Conservation (phyloP, 35 echinoderm and acorn worm genomes). For the Anneissia japonica region DNA sequence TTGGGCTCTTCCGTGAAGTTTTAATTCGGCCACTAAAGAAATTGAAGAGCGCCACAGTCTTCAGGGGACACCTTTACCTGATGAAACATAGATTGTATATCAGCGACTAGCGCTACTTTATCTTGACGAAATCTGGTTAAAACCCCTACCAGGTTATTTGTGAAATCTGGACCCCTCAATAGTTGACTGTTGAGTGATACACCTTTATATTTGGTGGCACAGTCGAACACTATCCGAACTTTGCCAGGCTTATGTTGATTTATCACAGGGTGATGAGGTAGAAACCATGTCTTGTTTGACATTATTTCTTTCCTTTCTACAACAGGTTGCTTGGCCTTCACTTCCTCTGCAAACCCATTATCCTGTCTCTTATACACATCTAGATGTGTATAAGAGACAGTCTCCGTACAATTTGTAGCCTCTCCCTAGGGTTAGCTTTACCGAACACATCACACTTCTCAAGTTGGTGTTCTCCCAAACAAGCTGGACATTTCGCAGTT, state of each 20-base stretch:
- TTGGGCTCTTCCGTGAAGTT: not conserved
- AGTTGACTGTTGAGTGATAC: slow-evolving; percentile 35
- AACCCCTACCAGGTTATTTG: slow-evolving; percentile 34
- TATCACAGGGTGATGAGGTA: slow-evolving; percentile 55
- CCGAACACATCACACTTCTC: slow-evolving; percentile 27
- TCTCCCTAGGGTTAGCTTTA: not conserved
- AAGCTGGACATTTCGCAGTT: slow-evolving; percentile 16
- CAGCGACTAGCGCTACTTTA: slow-evolving; percentile 19
- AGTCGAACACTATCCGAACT: slow-evolving; percentile 48
- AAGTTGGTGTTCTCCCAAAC: not conserved
- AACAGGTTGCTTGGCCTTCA: not conserved
- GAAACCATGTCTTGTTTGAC: slow-evolving; percentile 52
- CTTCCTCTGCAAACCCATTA: slow-evolving; percentile 19
- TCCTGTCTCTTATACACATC: no score
- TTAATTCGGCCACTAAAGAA: slow-evolving; percentile 19
- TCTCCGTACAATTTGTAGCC: no score
- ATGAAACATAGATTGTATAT: slow-evolving; percentile 23
- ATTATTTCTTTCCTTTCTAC: slow-evolving; percentile 29
- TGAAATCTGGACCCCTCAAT: slow-evolving; percentile 12
- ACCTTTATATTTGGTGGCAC: slow-evolving; percentile 43
- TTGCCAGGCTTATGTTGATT: slow-evolving; percentile 59
- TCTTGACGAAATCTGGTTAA: slow-evolving; percentile 27
- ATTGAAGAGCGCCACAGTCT: not conserved
- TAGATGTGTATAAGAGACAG: no score
- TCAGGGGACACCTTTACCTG: slow-evolving; percentile 9